Base-by-base conservation (phyloP, 1,140 invertebrate species). In the Aphelinus certus region DNA sequence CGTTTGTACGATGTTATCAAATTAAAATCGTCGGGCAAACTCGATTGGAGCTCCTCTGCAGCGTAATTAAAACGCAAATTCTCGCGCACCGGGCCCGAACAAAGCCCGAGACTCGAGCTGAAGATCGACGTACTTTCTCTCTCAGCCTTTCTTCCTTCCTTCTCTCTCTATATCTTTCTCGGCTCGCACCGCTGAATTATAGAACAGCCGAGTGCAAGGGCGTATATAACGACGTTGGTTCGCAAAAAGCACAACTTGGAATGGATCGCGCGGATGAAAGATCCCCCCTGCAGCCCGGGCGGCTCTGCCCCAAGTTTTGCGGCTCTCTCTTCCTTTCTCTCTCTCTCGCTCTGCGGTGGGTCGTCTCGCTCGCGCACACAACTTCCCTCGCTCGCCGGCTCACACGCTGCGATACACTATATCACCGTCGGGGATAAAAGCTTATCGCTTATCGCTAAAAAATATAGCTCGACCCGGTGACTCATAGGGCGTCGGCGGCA, bases 401-500 rank as follows among this genome's bases (percentile, higher is more conserved):
- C n/a, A 10, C 48, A 48, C 63, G 53, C 47, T 26, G 46, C 71
- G 42, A 55, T 67, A 53, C 57, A 67, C 56, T 67, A 53, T 61
- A 73, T 62, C 57, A 53, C 61, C 51, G 62, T 1, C 46, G 45
- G 53, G 69, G 56, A 71, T 76, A 76, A 76, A 75, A 75, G 73
- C 73, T 75, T 75, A 75, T 75, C 73, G 74, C 26, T 71, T 70
- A 70, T 66, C 74, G 68, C 48, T 58, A 58, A 71, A 71, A 66
- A 76, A 76, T 66, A 71, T 56, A 66, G 55, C 42, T n/a, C 74
- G 67, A 60, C 61, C 74, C 45, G 68, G 42, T 75, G 74, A 71
- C 67, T 69, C 60, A 64, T 74, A 68, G 64, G 45, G 43, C 51
- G 4, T 1, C 9, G 48, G 2, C 5, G 43, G 0, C 4, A 1